A percentile compares a stretch with the other conserved stretches of the same genome.
phyloP scores from a whole-genome alignment of 2,113 vertebrate species.

The Euleptes europaea region DNA sequence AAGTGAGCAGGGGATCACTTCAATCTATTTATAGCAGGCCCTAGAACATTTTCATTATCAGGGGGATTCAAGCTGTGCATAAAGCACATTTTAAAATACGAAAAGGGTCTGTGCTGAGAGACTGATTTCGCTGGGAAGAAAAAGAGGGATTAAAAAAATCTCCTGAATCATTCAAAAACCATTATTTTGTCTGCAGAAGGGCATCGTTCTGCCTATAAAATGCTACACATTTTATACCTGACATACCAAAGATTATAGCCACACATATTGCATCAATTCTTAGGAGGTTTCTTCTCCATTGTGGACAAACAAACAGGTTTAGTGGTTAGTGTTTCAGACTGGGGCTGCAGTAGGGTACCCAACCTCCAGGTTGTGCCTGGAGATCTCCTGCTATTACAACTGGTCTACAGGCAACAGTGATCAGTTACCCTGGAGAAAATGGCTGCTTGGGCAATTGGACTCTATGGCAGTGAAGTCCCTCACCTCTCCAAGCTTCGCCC shows the following conservation, averaged over 20 bases:
- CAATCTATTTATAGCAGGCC: constrained; percentile 49
- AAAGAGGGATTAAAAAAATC: neutral
- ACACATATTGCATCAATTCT: neutral
- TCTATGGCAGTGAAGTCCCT: too few species aligned
- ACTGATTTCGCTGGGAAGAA: constrained; percentile 46
- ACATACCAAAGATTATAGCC: neutral
- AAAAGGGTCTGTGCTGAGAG: neutral
- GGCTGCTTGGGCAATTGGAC: too few species aligned
- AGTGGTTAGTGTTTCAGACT: neutral
- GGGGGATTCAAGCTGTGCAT: constrained; percentile 35
- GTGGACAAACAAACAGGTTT: neutral
- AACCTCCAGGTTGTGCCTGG: too few species aligned
- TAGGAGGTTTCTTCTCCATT: too few species aligned
- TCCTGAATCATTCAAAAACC: constrained; percentile 6
- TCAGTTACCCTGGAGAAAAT: too few species aligned
- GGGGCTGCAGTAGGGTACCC: too few species aligned
- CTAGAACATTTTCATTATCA: constrained; percentile 40
- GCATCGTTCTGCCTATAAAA: neutral
- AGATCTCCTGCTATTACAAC: too few species aligned
- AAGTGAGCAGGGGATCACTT: constrained; percentile 31
- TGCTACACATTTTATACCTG: neutral
- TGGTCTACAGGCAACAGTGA: too few species aligned
- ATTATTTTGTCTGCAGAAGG: neutral
- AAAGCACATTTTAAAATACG: constrained; percentile 36
- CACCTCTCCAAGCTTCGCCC: too few species aligned